A percentile compares a stretch with the other conserved stretches of the same genome.
phyloP scores from a whole-genome alignment of 2,113 vertebrate species.

The Sus scrofa region T2T-Sscrofa CM000821.6:15480501-15481000 shows the following conservation, averaged over 20 bases:
- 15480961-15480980: too few relatives aligned
- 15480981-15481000: too few relatives aligned
- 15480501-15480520: neutral
- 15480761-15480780: neutral
- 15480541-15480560: neutral
- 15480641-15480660: slow-evolving; percentile 20
- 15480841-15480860: neutral
- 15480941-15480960: too few relatives aligned
- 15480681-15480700: neutral
- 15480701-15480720: neutral
- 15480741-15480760: neutral
- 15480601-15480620: neutral
- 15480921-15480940: neutral
- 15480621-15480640: neutral
- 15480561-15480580: neutral
- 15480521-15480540: neutral
- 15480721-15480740: neutral
- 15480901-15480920: neutral
- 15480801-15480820: neutral
- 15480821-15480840: neutral
- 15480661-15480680: neutral
- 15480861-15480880: neutral
- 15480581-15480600: neutral
- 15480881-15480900: neutral
- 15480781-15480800: neutral